Conservation (phyloP, 1,140 invertebrate species). For the Lasioglossum baleicum region DNA sequence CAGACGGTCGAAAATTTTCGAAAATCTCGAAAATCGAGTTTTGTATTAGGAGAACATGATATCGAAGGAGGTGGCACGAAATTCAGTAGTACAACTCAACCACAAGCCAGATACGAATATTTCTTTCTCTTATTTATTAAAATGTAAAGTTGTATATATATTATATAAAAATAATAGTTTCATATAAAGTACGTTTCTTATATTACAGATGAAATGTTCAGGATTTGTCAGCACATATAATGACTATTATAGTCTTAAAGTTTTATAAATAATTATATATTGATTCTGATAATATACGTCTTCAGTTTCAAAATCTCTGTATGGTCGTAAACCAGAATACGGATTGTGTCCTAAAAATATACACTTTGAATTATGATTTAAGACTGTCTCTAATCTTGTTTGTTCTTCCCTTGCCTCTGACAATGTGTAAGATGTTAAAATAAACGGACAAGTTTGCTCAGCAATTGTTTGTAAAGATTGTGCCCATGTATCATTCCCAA, state of each 20-base stretch:
- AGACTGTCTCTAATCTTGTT: conserved; percentile 62
- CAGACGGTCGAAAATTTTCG: too few relatives aligned
- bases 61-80: too few relatives aligned
- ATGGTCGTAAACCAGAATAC: conserved; percentile 70
- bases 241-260: conserved; percentile 36
- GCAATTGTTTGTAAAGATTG: conserved; percentile 58
- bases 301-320: conserved; percentile 70
- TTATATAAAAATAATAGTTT: too few relatives aligned
- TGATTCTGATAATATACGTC: conserved; percentile 71
- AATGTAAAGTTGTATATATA: too few relatives aligned
- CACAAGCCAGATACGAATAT: too few relatives aligned
- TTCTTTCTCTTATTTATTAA: too few relatives aligned
- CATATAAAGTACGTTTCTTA: background rate
- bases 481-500: conserved; percentile 65
- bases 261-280: conserved; percentile 68
- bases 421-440: conserved; percentile 67
- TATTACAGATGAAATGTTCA: background rate
- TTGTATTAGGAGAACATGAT: too few relatives aligned
- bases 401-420: conserved; percentile 66
- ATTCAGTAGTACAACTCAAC: too few relatives aligned
- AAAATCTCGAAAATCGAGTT: too few relatives aligned
- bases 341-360: conserved; percentile 65
- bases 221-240: background rate
- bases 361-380: conserved; percentile 50
- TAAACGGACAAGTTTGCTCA: conserved; percentile 66